Percentiles rank a stretch among this genome's conserved stretches.
phyloP scores from a whole-genome alignment of 2,797 vertebrate species.

The Chromobotia macracanthus region DNA sequence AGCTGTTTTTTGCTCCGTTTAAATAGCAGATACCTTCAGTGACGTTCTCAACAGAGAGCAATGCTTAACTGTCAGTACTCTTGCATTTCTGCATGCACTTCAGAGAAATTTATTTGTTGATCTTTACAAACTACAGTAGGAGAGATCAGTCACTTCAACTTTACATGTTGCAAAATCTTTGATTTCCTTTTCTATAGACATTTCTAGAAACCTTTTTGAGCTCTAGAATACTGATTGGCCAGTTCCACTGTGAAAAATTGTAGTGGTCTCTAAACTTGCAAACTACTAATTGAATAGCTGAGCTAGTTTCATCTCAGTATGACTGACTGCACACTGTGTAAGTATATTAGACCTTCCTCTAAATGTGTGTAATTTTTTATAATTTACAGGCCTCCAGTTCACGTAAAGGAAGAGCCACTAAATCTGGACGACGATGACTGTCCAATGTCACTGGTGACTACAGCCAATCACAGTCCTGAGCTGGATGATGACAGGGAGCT shows the following conservation, averaged over 20 bases:
- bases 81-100: conserved; percentile 79
- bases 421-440: conserved; percentile 98
- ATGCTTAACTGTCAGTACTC: conserved; percentile 76
- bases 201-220: too few relatives aligned
- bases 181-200: too few relatives aligned
- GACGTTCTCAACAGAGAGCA: conserved; percentile 86
- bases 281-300: too few relatives aligned
- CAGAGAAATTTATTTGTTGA: too few relatives aligned
- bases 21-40: conserved; percentile 89
- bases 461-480: conserved; percentile 98
- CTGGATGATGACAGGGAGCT: conserved; percentile 98
- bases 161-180: conserved; percentile 23
- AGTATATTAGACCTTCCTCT: neutral
- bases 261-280: too few relatives aligned
- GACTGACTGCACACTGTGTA: neutral
- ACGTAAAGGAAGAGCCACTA: conserved; percentile 97
- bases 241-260: too few relatives aligned
- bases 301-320: too few relatives aligned
- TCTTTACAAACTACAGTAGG: too few relatives aligned
- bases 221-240: too few relatives aligned
- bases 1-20: conserved; percentile 81
- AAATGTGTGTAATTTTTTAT: neutral
- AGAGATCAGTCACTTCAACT: too few relatives aligned
- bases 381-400: conserved; percentile 86
- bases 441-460: conserved; percentile 98